phyloP scores from a whole-genome alignment of 2,113 vertebrate genomes.

The Mastomys coucha region DNA sequence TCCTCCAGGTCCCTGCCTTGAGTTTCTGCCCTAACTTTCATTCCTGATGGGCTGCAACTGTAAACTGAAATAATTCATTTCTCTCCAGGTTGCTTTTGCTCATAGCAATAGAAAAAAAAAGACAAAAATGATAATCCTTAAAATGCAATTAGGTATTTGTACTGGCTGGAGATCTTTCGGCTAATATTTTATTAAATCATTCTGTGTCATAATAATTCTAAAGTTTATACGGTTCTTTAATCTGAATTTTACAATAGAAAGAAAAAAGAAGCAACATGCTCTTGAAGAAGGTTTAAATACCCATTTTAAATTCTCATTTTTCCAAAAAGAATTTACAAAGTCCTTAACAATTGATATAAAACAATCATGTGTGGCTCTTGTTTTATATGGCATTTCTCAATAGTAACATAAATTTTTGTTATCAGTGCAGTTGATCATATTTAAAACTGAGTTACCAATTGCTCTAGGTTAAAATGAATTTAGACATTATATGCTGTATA shows the following conservation, averaged over 20 bases:
- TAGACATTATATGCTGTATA: neutral
- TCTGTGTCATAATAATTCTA: neutral
- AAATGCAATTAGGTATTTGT: neutral
- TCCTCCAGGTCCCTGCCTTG: neutral
- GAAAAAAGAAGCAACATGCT: neutral
- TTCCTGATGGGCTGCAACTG: neutral
- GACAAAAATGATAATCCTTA: neutral
- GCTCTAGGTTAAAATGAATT: neutral
- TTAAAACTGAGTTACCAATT: neutral
- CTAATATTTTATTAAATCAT: neutral
- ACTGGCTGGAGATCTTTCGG: neutral
- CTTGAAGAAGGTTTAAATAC: neutral
- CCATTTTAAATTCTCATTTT: neutral
- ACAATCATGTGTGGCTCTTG: neutral
- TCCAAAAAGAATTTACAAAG: neutral
- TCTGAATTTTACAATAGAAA: neutral
- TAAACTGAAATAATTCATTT: neutral
- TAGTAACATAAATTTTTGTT: neutral
- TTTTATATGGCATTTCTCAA: neutral
- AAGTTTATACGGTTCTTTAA: neutral
- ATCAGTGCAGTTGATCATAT: neutral
- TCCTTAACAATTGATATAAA: neutral
- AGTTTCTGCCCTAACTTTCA: neutral
- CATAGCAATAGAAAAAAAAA: neutral
- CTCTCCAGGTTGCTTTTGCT: neutral